Conservation (phyloP, 2,888 invertebrate species). For the Toxonevra muliebris region DNA sequence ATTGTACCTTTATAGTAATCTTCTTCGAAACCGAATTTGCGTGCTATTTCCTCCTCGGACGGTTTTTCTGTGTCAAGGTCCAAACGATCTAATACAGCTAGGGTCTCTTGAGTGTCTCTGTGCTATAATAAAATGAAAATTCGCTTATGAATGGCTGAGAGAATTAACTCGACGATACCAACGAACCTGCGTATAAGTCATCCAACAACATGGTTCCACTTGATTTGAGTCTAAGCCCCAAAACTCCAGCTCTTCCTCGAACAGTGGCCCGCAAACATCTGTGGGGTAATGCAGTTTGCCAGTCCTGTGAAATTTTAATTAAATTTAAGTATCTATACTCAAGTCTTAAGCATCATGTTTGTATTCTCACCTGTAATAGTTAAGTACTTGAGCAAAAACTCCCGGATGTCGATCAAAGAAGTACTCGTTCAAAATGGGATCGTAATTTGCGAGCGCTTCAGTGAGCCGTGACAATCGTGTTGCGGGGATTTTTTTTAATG, state of each 20-base stretch:
- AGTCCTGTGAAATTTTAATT: conserved; percentile 70
- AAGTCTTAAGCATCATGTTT: neutral
- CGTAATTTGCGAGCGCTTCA: conserved; percentile 98
- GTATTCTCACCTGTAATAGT: conserved; percentile 86
- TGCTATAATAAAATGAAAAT: conserved; percentile 69
- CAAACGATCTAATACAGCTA: conserved; percentile 95
- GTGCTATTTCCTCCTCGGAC: conserved; percentile 96
- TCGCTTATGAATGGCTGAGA: neutral
- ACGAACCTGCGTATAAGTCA: conserved; percentile 94
- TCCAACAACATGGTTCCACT: conserved; percentile 99
- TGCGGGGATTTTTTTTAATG: conserved; percentile 96
- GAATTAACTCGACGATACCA: neutral
- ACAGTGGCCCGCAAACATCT: conserved; percentile 98
- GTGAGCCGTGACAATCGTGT: conserved; percentile 92
- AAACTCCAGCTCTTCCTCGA: conserved; percentile 98
- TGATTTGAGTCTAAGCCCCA: conserved; percentile 99
- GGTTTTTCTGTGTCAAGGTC: conserved; percentile 98
- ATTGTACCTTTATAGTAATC: conserved; percentile 90
- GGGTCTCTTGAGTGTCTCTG: conserved; percentile 98
- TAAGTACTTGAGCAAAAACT: conserved; percentile 94
- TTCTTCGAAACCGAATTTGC: conserved; percentile 96
- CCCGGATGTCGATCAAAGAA: conserved; percentile 99
- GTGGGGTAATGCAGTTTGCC: conserved; percentile 99
- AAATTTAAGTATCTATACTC: neutral
- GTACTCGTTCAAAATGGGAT: conserved; percentile 98